Evolutionary conservation across 2,113 vertebrate species (phyloP), one percentile per base, ranked within the genome.

Genomic region (Bagarius yarrelli): DNA sequence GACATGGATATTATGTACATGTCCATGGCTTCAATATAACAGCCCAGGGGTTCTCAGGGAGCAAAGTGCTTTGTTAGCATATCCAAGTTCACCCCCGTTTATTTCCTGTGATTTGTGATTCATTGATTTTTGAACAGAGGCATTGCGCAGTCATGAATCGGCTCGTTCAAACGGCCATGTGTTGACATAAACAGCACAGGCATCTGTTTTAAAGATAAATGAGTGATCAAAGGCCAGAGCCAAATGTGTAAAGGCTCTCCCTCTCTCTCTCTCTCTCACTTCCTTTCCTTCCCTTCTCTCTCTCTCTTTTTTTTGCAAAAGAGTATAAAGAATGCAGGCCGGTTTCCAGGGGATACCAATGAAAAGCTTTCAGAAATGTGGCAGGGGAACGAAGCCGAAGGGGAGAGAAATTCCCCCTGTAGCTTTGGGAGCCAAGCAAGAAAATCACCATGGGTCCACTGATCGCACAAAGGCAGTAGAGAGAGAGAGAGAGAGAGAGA

Each of bases 341-440:
- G 87, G 94, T 96, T 95, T 94, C 94, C 92, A 94, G 91, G 90
- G 94, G 90, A 93, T 93, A 93, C 91, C 87, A 91, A 93, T 93
- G 89, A 95, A 95, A 95, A 94, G 90, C 92, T 91, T 90, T 92
- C 80, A 89, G 88, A 94, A 92, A 95, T 94, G 89, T 90, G 86
- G 70, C 88, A 87, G 88, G 93, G 90, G 92, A 94, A 92, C 89
- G 82, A 90, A 92, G 89, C 87, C 91, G 91, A 89, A 36, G 74
- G 85, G 90, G 88, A 91, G 82, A 93, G 89, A 92, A 93, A 93
- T 94, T 92, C 90, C 92, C 63, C 89, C 89, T 82, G 80, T 73
- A 94, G 91, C 88, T 89, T 91, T 89, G 87, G 85, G 87, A 93
- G 90, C 88, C 88, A 79, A 90, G 93, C 89, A 90, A 93, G 92